Conservation (phyloP, 2,113 vertebrate species). For the Chlorodrepanis virens region DNA sequence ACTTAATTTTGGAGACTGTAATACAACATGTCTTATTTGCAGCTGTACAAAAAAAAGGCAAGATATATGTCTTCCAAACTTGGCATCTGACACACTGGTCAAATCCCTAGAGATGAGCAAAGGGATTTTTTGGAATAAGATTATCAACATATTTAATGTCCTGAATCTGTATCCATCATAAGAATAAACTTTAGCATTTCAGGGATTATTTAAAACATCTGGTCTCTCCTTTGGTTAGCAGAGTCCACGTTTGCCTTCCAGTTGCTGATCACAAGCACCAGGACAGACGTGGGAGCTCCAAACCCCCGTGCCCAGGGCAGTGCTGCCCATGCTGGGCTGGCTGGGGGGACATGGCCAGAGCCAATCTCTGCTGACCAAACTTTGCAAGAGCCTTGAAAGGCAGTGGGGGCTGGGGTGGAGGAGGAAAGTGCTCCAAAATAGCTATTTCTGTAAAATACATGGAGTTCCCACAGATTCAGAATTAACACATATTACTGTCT, state of each 20-base stretch:
- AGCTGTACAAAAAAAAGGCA: neutral
- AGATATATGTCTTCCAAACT: neutral
- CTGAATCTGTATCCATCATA: neutral
- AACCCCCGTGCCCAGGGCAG: neutral
- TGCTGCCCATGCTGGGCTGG: neutral
- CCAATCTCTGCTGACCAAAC: neutral
- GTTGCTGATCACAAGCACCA: neutral
- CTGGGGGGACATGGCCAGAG: neutral
- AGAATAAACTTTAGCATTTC: neutral
- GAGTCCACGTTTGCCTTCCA: neutral
- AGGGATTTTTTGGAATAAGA: neutral
- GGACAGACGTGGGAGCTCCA: neutral
- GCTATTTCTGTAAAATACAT: neutral
- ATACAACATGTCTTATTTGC: neutral
- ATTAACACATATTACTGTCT: neutral
- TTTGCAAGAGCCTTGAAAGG: neutral
- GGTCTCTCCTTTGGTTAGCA: neutral
- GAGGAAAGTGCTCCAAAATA: neutral
- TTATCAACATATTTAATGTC: neutral
- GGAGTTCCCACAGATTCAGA: neutral
- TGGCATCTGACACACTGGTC: neutral
- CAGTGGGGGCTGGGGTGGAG: neutral
- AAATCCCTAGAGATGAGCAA: neutral
- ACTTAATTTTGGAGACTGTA: neutral
- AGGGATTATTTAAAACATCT: conserved; percentile 18